Base-by-base conservation (phyloP, 1,140 invertebrate genomes). In the Acyrthosiphon pisum region DNA sequence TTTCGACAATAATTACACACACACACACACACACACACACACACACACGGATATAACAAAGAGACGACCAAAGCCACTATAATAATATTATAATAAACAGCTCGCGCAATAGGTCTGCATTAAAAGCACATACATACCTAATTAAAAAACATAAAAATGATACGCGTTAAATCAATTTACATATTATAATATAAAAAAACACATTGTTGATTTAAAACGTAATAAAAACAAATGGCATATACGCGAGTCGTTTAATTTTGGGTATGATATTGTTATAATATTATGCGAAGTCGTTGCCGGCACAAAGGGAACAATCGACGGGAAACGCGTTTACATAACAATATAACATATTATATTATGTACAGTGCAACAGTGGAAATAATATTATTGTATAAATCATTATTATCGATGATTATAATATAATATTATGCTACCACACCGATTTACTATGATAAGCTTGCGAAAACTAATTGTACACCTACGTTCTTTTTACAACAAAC, bases 101-200 rank as follows among this genome's bases (percentile, higher is more conserved):
- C n/a, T 46, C 18, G 11, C 83, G 46, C 44, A 26, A 18, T 41
- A 44, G 22, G 60, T 76, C 14, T 76, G n/a, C 60, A 76, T 76
- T 76, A 87, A 14, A 87, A 26, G 14, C 41, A 18, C 46, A 46
- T 46, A 86, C 6, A 22, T 83, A n/a, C 20, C 22, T 35, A 89
- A 89, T 89, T 89, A 89, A 89, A 87, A 53, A 35, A 89, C 48
- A 89, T 50, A 50, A 88, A 88, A 88, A 89, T 53, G 87, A 89
- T 89, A 89, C 48, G 87, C 48, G 20, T 53, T 35, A 50, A 89
- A 89, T 89, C 87, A 44, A 89, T 89, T 89, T 89, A 35, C 87
- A 89, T 89, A 89, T 87, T 87, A 87, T 46, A 41, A 41, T 41
- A 86, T 46, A 46, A 87, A 46, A 89, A 8, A 53, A 50, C 30